Conservation (phyloP, 2,113 vertebrate species). For the Pachyramphus minor region DNA sequence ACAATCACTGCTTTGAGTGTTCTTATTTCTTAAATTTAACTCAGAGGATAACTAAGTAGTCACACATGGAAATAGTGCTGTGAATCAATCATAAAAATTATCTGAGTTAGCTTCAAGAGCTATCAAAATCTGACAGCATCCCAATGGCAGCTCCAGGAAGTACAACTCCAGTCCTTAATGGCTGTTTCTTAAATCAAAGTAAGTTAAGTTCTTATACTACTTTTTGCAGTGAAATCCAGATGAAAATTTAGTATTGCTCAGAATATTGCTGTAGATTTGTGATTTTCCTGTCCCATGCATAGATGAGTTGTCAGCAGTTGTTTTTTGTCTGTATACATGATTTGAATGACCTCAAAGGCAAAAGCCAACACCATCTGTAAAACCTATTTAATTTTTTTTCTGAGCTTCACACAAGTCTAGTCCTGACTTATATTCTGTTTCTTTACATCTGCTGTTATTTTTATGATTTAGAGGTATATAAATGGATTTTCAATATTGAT, state of each 20-base stretch:
- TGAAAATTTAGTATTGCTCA: not conserved
- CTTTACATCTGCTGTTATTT: not conserved
- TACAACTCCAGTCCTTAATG: not conserved
- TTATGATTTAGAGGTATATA: not conserved
- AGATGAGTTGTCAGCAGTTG: not conserved
- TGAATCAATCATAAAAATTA: not conserved
- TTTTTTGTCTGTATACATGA: not conserved
- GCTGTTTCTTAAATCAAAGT: not conserved
- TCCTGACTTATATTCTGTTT: not conserved
- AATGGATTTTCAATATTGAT: not conserved
- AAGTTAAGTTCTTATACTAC: not conserved
- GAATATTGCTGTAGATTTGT: not conserved
- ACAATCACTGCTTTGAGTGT: not conserved
- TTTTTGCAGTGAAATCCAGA: not conserved
- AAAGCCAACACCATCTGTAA: not conserved
- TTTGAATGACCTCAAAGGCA: not conserved
- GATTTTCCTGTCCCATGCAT: accelerated
- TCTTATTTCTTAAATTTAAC: not conserved
- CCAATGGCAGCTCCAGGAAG: not conserved
- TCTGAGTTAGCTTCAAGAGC: not conserved
- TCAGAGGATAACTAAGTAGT: not conserved
- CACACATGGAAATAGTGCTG: not conserved
- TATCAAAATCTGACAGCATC: not conserved
- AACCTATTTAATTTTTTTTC: not conserved
- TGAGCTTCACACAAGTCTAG: not conserved